These are phyloP conservation scores for Saxicola maurus DNA, from an alignment of 2,797 vertebrate genomes.

Conservation along the genomic window DNA sequence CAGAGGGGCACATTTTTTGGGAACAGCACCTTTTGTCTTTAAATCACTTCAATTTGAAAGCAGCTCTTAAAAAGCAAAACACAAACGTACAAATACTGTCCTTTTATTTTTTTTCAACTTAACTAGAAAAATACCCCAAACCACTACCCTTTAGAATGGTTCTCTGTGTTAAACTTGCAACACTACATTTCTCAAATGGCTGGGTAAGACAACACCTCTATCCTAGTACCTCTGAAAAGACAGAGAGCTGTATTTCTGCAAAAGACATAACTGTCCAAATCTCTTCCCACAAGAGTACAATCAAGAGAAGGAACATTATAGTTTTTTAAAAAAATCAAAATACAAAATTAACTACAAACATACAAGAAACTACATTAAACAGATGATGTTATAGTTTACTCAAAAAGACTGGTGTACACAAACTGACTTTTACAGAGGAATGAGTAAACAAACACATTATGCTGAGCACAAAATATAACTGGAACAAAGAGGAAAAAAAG, in stretches of 20 bases:
- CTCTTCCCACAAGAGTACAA: not conserved
- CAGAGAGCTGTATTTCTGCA: not conserved
- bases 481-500: not conserved
- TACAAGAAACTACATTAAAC: not conserved
- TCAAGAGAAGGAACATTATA: not conserved
- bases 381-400: not conserved
- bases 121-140: not conserved
- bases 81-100: not conserved
- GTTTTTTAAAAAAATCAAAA: not conserved
- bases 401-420: not conserved
- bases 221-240: not conserved
- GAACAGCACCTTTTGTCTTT: accelerated
- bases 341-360: not conserved
- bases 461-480: not conserved
- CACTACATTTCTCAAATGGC: not conserved
- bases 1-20: accelerated
- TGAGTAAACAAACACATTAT: not conserved
- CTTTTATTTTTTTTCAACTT: not conserved
- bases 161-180: not conserved
- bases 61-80: not conserved
- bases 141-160: not conserved
- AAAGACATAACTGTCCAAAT: not conserved
- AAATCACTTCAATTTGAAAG: not conserved
- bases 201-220: not conserved
- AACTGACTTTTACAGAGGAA: not conserved